These are phyloP conservation scores for Tethea ocularis DNA, from an alignment of 2,888 invertebrate species.

Conservation along the genomic window DNA sequence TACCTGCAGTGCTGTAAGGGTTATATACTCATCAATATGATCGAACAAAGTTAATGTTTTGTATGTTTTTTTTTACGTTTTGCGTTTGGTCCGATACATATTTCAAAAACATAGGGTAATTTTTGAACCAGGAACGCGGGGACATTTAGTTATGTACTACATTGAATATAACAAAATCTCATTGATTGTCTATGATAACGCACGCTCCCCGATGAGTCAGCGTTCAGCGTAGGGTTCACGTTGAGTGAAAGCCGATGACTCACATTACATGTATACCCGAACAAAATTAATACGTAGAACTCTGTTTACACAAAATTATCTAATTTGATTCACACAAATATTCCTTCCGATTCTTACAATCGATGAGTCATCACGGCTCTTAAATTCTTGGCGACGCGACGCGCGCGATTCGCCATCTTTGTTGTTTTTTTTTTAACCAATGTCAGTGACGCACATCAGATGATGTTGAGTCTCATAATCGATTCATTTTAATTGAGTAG, in stretches of 20 bases:
- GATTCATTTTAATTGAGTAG: background rate
- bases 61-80: too few species aligned
- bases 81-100: too few species aligned
- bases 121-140: too few species aligned
- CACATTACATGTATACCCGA: slow-evolving; percentile 12
- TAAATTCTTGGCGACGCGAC: slow-evolving; percentile 21
- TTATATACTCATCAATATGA: too few species aligned
- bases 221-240: background rate
- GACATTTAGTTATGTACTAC: too few species aligned
- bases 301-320: slow-evolving; percentile 11
- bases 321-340: slow-evolving; percentile 34
- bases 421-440: slow-evolving; percentile 26
- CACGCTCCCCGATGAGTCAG: background rate
- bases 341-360: slow-evolving; percentile 30
- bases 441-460: slow-evolving; percentile 25
- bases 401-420: slow-evolving; percentile 24
- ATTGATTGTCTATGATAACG: background rate
- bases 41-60: too few species aligned
- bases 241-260: slow-evolving; percentile 12
- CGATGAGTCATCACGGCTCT: slow-evolving; percentile 26
- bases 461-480: slow-evolving; percentile 11
- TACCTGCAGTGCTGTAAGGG: too few species aligned
- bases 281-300: slow-evolving; percentile 15
- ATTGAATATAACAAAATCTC: background rate
- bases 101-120: too few species aligned